A percentile compares a stretch with the other conserved stretches of the same genome.
These are phyloP conservation scores for Hypercompe scribonia DNA, from an alignment of 2,888 invertebrate species.

Conservation along the genomic window DNA sequence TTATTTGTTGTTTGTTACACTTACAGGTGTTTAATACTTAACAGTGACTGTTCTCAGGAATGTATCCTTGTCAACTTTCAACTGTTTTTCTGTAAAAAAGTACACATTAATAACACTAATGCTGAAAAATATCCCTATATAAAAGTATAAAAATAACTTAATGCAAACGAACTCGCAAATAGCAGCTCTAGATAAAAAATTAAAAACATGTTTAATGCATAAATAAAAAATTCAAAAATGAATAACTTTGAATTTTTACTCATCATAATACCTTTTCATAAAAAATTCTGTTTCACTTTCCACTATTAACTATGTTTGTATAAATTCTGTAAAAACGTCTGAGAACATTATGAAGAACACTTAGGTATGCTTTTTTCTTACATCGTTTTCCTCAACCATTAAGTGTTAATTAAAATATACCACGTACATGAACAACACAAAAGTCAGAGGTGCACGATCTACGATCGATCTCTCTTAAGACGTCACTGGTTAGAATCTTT, in stretches of 20 bases:
- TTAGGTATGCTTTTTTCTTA: not conserved
- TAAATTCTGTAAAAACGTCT: not conserved
- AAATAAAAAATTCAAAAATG: not conserved
- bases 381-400: not conserved
- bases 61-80: too few relatives aligned
- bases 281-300: not conserved
- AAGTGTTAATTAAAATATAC: slow-evolving; percentile 1
- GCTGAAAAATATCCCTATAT: too few relatives aligned
- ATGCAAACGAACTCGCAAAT: not conserved
- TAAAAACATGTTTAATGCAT: not conserved
- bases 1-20: not conserved
- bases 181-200: not conserved
- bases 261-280: not conserved
- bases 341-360: not conserved
- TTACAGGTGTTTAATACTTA: not conserved
- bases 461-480: not conserved
- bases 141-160: not conserved
- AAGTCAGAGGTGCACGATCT: not conserved
- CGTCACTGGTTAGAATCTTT: not conserved
- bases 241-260: not conserved
- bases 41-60: not conserved
- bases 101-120: too few relatives aligned
- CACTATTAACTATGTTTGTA: not conserved
- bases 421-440: not conserved
- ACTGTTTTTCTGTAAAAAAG: too few relatives aligned